Evolutionary conservation across 2,113 vertebrate species (phyloP).

Genomic region (Rhea pennata): DNA sequence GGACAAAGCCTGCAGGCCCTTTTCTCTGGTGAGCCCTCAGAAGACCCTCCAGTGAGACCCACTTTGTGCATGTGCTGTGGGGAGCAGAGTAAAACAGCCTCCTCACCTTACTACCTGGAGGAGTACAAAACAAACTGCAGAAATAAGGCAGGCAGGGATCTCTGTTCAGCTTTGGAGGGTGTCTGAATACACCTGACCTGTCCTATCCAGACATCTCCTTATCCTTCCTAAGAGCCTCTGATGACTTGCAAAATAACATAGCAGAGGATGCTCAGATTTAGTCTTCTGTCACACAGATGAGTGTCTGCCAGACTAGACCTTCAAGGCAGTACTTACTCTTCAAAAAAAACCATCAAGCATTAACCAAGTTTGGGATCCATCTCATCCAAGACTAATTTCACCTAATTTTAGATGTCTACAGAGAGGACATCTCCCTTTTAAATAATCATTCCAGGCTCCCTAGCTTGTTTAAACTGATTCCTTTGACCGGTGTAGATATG

Average conservation of each 20-base stretch:
- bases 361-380: background rate
- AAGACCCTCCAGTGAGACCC: background rate
- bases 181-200: background rate
- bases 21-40: background rate
- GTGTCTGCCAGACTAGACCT: background rate
- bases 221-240: background rate
- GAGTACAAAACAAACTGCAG: background rate
- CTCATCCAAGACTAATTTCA: background rate
- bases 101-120: background rate
- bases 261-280: background rate
- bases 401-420: background rate
- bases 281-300: background rate
- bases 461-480: background rate
- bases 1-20: background rate
- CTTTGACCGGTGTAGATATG: fast-evolving
- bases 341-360: background rate
- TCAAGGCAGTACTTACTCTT: background rate
- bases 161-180: background rate
- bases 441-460: background rate
- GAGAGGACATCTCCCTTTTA: background rate
- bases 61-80: background rate
- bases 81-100: background rate
- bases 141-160: background rate
- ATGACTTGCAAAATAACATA: background rate
- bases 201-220: background rate